Conservation (phyloP, 2,888 invertebrate species). For the Macrophya annulata region DNA sequence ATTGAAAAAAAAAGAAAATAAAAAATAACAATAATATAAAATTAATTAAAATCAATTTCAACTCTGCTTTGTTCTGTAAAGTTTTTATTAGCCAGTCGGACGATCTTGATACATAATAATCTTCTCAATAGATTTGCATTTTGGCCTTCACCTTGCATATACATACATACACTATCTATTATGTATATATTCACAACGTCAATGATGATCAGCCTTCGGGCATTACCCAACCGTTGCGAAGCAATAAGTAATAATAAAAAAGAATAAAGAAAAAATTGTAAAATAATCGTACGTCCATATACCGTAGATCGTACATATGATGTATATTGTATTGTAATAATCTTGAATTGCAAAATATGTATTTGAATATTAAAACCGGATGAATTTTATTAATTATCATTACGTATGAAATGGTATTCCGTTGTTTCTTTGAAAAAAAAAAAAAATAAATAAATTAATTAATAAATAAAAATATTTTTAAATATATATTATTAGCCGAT, state of each 20-base stretch:
- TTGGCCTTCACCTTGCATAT: constrained; percentile 42
- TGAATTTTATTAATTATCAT: constrained; percentile 7
- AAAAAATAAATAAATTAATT: neutral
- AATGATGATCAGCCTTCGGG: constrained; percentile 43
- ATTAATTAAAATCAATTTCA: neutral
- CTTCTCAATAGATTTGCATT: constrained; percentile 37
- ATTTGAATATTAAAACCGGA: constrained; percentile 44
- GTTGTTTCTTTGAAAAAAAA: constrained; percentile 6
- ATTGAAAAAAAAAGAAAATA: too few relatives aligned
- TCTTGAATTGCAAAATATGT: constrained; percentile 46
- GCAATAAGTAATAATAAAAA: neutral
- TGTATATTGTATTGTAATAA: constrained; percentile 24
- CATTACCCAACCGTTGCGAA: constrained; percentile 25
- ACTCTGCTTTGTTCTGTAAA: neutral
- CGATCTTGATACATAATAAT: constrained; percentile 40
- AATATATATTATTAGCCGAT: neutral
- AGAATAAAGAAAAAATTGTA: neutral
- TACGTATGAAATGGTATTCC: neutral
- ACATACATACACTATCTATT: neutral
- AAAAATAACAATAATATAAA: too few relatives aligned
- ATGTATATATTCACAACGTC: constrained; percentile 17
- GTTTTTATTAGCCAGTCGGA: neutral
- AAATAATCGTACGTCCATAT: neutral
- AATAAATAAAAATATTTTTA: too few relatives aligned
- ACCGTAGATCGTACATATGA: neutral